Base-by-base conservation (phyloP, 35 echinoderm and acorn worm genomes). In the Patiria miniata region DNA sequence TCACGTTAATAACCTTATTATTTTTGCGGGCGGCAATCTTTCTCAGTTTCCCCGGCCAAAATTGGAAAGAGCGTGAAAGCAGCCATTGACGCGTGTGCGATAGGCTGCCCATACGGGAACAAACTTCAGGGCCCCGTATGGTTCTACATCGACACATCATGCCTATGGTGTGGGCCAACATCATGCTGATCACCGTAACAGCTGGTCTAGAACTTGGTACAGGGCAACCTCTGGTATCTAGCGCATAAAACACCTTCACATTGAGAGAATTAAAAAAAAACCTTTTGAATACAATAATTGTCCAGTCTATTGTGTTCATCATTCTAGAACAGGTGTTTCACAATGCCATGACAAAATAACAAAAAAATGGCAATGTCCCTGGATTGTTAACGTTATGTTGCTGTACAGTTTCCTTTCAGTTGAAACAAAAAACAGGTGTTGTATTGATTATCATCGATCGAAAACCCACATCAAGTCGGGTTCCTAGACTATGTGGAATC, bases 1-100 rank as follows among this genome's bases (percentile, higher is more conserved):
- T 73, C 65, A 73, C 23, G 65, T 73, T 73, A 73, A 73, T 73
- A 73, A 73, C 65, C 65, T 73, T 73, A 73, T 73, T 73, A 73
- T 73, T 73, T 73, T n/a, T 30, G 21, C 65, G 65, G 21, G 65
- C 65, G 65, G 65, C 65, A 34, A 73, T 73, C 34, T 73, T 61
- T 21, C 42, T 12, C 42, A 4, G 4, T 47, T 47, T 47, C 42
- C 42, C 4, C 4, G 42, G 42, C 4, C 42, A 4, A 47, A 47
- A 47, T 47, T 12, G 42, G 42, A 47, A n/a, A n/a, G 42, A 47
- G 42, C 42, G 42, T 47, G 42, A 47, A 47, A 6, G 42, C 42
- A 47, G 42, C 26, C 65, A 73, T 26, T 36, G 65, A 73, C 65
- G 65, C 65, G 65, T 73, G 65, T 73, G 65, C 65, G 26, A 73